These are phyloP conservation scores for Crocuta crocuta DNA, from an alignment of 2,113 vertebrate species.

Conservation along the genomic window DNA sequence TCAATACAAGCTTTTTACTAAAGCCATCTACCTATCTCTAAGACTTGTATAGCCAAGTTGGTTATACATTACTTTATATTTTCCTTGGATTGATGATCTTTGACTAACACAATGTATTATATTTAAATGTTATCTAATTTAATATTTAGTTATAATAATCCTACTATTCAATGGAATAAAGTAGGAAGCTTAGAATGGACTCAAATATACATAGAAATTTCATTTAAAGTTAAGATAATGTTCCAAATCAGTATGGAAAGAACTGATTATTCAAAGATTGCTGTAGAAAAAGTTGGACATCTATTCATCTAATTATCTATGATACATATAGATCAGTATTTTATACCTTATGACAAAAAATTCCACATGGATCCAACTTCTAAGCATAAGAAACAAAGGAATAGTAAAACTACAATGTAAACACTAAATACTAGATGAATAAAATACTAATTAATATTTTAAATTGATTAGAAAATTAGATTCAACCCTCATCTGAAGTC, in stretches of 20 bases:
- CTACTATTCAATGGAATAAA: not conserved
- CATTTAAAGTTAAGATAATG: not conserved
- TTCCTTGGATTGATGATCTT: not conserved
- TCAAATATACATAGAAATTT: not conserved
- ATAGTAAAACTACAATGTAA: not conserved
- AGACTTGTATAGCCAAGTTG: not conserved
- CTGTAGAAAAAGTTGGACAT: not conserved
- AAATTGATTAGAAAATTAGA: not conserved
- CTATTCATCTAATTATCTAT: not conserved
- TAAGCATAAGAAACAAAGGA: constrained; percentile 2
- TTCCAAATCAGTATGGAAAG: not conserved
- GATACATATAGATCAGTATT: not conserved
- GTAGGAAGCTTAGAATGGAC: not conserved
- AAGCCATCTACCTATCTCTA: not conserved
- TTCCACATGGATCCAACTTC: not conserved
- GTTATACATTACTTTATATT: not conserved
- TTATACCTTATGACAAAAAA: not conserved
- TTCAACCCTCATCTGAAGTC: not conserved
- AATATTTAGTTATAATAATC: not conserved
- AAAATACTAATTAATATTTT: not conserved
- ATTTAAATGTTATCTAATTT: not conserved
- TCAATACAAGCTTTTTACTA: not conserved
- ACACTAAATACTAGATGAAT: not conserved
- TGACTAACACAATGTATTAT: not conserved
- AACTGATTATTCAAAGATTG: not conserved